Evolutionary conservation across 2,797 vertebrate genomes (phyloP).

Genomic region (Aldrovandia affinis): DNA sequence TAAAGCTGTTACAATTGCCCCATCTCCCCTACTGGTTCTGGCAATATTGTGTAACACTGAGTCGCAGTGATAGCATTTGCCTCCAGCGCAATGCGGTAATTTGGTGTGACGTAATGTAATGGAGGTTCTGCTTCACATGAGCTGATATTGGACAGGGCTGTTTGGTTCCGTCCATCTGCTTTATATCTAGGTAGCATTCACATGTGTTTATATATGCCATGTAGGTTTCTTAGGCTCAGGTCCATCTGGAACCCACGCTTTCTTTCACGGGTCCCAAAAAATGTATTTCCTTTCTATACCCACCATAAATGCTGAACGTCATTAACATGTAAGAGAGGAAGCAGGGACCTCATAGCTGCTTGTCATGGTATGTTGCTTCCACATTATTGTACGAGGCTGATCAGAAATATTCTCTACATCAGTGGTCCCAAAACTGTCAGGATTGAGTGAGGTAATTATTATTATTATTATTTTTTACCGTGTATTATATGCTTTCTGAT

Average conservation of each 20-base stretch:
- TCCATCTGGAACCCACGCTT: conserved; percentile 56
- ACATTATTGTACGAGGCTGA: too few relatives aligned
- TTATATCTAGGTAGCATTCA: background rate
- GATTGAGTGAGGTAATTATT: background rate
- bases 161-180: background rate
- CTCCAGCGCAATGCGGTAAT: background rate
- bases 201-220: background rate
- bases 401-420: background rate
- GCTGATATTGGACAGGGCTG: background rate
- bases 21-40: too few relatives aligned
- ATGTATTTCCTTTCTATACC: conserved; percentile 40
- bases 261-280: conserved; percentile 35
- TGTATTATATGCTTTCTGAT: too few relatives aligned
- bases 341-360: conserved; percentile 56
- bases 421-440: background rate
- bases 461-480: too few relatives aligned
- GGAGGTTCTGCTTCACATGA: background rate
- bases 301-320: conserved; percentile 43
- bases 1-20: too few relatives aligned
- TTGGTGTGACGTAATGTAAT: too few relatives aligned
- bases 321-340: conserved; percentile 58
- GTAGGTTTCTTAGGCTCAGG: conserved; percentile 43
- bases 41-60: too few relatives aligned
- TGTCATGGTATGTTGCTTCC: conserved; percentile 23
- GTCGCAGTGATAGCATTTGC: too few relatives aligned